Conservation (phyloP, 2,888 invertebrate species). For the Kuschelorhynchus macadamiae region DNA sequence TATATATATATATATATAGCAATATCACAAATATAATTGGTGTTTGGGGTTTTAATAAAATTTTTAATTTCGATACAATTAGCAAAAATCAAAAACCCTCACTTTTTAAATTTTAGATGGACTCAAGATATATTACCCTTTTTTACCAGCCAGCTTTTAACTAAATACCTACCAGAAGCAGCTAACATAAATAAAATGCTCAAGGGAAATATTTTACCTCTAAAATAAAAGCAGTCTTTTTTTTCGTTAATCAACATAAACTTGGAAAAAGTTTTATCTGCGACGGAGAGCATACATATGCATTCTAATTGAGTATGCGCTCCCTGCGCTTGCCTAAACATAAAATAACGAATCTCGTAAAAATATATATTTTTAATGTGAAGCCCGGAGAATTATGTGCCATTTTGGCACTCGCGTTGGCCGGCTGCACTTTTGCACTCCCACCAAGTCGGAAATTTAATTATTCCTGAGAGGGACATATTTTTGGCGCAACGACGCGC, state of each 20-base stretch:
- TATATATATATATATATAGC: too few relatives aligned
- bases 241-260: conserved; percentile 11
- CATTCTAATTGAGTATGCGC: conserved; percentile 22
- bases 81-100: too few relatives aligned
- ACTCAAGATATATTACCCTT: too few relatives aligned
- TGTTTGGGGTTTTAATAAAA: too few relatives aligned
- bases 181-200: too few relatives aligned
- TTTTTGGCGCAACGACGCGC: conserved; percentile 14
- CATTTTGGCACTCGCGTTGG: conserved; percentile 38
- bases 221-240: too few relatives aligned
- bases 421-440: conserved; percentile 38
- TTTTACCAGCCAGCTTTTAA: too few relatives aligned
- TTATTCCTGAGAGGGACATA: conserved; percentile 38
- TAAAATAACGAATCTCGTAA: conserved; percentile 38
- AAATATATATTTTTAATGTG: conserved; percentile 44
- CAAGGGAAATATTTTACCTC: too few relatives aligned
- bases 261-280: conserved; percentile 33
- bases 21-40: too few relatives aligned
- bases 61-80: too few relatives aligned
- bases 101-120: too few relatives aligned
- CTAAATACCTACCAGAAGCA: too few relatives aligned
- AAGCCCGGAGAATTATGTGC: conserved; percentile 35
- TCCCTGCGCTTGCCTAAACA: conserved; percentile 13
- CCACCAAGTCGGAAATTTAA: conserved; percentile 38
- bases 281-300: conserved; percentile 9